Conservation (phyloP, 2,888 invertebrate species). For the Cephus sareptanus region DNA sequence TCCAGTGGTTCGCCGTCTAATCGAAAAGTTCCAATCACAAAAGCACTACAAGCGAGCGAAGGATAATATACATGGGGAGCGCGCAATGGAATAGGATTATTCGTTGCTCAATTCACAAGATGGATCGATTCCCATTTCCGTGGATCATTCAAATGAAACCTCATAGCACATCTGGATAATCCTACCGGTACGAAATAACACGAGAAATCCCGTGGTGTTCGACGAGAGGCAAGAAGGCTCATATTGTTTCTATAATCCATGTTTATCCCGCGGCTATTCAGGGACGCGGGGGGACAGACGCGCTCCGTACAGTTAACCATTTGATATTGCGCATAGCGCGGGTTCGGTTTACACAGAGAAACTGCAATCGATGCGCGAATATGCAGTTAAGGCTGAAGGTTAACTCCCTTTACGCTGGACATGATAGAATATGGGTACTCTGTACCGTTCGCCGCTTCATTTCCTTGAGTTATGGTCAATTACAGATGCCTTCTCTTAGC, state of each 20-base stretch:
- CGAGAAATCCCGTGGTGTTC: not conserved
- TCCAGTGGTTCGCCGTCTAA: not conserved
- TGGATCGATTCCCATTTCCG: not conserved
- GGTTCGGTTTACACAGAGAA: not conserved
- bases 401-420: constrained; percentile 43
- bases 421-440: constrained; percentile 45
- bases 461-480: constrained; percentile 56
- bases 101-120: not conserved
- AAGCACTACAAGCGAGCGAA: not conserved
- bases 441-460: constrained; percentile 54
- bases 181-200: not conserved
- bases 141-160: not conserved
- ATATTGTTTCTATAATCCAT: not conserved
- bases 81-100: not conserved
- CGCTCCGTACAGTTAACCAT: not conserved
- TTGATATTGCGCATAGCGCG: not conserved
- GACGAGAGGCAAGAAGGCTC: not conserved
- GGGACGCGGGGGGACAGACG: not conserved
- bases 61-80: not conserved
- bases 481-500: constrained; percentile 45
- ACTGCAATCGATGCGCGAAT: constrained; percentile 1
- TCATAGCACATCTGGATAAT: not conserved
- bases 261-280: not conserved
- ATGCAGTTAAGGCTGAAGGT: constrained; percentile 36
- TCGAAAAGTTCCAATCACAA: not conserved